phyloP scores from a whole-genome alignment of 2,797 vertebrate genomes.

The Hylomyscus alleni region DNA sequence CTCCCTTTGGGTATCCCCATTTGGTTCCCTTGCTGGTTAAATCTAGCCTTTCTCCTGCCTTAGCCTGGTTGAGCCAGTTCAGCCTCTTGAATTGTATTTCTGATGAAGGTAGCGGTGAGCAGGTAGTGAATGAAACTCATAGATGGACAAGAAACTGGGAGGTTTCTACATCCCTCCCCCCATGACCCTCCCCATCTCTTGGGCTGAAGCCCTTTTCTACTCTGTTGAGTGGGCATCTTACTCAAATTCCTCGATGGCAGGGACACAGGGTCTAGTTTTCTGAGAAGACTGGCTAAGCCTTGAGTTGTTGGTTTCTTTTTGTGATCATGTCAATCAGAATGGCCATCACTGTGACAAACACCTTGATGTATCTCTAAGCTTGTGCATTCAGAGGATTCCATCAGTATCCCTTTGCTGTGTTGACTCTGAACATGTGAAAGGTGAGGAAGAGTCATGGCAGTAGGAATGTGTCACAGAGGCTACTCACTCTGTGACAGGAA shows the following conservation, averaged over 20 bases:
- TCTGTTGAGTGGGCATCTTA: too few relatives aligned
- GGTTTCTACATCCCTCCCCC: not conserved
- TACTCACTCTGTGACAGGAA: not conserved
- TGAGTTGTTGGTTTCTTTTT: not conserved
- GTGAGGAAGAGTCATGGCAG: not conserved
- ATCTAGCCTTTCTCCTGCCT: not conserved
- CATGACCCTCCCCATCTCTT: not conserved
- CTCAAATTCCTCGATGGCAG: rapidly evolving
- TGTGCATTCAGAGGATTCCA: not conserved
- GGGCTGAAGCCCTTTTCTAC: not conserved
- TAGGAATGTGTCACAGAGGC: not conserved
- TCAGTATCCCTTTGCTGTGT: not conserved
- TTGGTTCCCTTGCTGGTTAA: not conserved
- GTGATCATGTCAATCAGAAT: not conserved
- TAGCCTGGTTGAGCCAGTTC: not conserved
- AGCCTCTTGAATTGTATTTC: not conserved
- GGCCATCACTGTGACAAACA: not conserved
- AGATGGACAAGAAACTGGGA: not conserved
- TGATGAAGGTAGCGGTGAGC: not conserved
- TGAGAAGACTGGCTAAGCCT: not conserved
- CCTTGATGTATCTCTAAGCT: not conserved
- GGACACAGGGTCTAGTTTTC: not conserved
- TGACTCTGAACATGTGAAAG: not conserved
- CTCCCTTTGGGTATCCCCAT: not conserved
- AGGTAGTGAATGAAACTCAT: not conserved